phyloP scores from a whole-genome alignment of 2,797 vertebrate species.

The Cynopterus sphinx region DNA sequence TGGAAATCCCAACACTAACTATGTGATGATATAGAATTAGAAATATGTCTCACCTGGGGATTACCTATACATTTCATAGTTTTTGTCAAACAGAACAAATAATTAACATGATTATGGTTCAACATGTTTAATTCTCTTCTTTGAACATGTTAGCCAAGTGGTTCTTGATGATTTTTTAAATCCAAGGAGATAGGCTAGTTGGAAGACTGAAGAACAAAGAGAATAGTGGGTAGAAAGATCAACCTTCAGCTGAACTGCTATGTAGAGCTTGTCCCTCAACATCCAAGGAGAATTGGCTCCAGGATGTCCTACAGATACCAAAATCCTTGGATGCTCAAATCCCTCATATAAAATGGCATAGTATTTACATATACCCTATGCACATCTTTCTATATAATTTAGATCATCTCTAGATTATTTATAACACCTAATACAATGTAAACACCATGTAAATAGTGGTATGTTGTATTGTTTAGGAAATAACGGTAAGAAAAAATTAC shows the following conservation, averaged over 20 bases:
- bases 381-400: background rate
- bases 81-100: slow-evolving; percentile 5
- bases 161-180: background rate
- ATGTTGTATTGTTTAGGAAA: background rate
- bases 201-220: background rate
- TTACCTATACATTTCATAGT: background rate
- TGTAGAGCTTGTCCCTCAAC: background rate
- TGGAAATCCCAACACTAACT: background rate
- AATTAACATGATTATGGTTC: background rate
- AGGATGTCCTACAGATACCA: background rate
- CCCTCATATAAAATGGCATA: background rate
- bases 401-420: background rate
- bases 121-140: background rate
- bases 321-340: background rate
- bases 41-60: background rate
- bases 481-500: background rate
- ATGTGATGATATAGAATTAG: background rate
- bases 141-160: background rate
- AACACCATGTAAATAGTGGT: background rate
- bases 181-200: background rate
- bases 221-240: background rate
- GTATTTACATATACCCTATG: background rate
- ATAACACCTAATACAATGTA: background rate
- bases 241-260: background rate
- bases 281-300: background rate